Percentiles rank a stretch among this genome's conserved stretches.
Evolutionary conservation across 1,140 invertebrate genomes (phyloP).

Genomic region (Leptopilina clavipes): DNA sequence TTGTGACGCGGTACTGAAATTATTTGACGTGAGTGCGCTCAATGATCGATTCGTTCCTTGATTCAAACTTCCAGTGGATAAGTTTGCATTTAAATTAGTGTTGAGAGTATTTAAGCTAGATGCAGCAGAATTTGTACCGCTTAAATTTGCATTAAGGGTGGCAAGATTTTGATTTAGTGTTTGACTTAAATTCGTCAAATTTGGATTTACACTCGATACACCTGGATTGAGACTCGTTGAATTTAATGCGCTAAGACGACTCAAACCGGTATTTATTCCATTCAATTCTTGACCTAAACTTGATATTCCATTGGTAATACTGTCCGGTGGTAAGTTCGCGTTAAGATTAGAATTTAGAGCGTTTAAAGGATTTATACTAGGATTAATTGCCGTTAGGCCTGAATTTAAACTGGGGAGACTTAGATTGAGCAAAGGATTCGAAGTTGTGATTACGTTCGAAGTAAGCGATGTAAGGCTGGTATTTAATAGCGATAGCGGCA

Average conservation of each 20-base stretch:
- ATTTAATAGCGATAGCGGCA: conserved; percentile 73
- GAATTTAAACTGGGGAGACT: conserved; percentile 71
- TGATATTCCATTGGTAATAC: conserved; percentile 71
- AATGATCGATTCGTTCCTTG: conserved; percentile 64
- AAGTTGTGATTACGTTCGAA: conserved; percentile 73
- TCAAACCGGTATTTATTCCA: conserved; percentile 68
- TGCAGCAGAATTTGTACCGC: conserved; percentile 43
- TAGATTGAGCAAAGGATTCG: conserved; percentile 73
- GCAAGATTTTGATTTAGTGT: conserved; percentile 67
- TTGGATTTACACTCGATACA: conserved; percentile 67
- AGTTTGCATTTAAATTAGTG: conserved; percentile 54
- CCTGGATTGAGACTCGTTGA: conserved; percentile 69
- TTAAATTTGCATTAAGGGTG: conserved; percentile 60
- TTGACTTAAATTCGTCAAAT: conserved; percentile 65
- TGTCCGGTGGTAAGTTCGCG: conserved; percentile 70
- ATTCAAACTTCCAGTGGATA: conserved; percentile 64
- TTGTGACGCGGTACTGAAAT: conserved; percentile 65
- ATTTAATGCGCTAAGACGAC: conserved; percentile 66
- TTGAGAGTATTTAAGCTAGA: conserved; percentile 48
- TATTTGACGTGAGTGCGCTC: conserved; percentile 66
- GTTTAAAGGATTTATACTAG: conserved; percentile 70
- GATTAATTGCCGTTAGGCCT: conserved; percentile 72
- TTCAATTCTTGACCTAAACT: conserved; percentile 70
- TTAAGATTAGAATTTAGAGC: conserved; percentile 70
- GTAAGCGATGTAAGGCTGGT: conserved; percentile 72